Conservation (phyloP, 2,797 vertebrate genomes). For the Gorsachius magnificus region DNA sequence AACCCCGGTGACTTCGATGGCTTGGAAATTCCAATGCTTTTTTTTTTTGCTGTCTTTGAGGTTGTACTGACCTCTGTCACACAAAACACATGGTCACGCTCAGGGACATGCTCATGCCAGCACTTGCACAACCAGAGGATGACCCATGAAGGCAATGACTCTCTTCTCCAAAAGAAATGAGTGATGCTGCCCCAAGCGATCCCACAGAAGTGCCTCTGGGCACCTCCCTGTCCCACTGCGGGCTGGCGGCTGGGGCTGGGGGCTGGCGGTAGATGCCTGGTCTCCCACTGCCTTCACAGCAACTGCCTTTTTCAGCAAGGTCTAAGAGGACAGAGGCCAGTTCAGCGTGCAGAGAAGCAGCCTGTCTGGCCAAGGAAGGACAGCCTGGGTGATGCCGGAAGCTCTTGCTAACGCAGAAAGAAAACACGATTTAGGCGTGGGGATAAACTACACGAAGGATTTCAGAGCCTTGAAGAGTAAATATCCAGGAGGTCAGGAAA, state of each 20-base stretch:
- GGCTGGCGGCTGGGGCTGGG: not conserved
- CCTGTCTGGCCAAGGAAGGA: not conserved
- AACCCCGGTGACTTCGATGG: not conserved
- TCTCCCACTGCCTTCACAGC: not conserved
- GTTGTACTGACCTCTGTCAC: not conserved
- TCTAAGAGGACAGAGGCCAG: not conserved
- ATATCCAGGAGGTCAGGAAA: conserved; percentile 30
- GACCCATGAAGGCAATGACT: accelerated
- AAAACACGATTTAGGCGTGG: not conserved
- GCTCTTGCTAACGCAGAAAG: not conserved
- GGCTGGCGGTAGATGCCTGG: not conserved
- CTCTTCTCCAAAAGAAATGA: not conserved
- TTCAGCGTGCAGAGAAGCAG: not conserved
- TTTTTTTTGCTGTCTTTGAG: not conserved
- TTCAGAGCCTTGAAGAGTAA: not conserved
- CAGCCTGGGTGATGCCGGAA: not conserved
- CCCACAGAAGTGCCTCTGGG: not conserved
- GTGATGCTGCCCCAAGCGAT: not conserved
- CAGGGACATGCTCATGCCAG: not conserved
- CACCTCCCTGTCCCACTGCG: not conserved
- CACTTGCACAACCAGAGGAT: not conserved
- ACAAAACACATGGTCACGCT: accelerated
- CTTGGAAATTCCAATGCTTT: not conserved
- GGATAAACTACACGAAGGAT: conserved; percentile 6
- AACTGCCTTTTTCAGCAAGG: not conserved